Conservation (phyloP, 2,113 vertebrate species). For the Propithecus coquereli region DNA sequence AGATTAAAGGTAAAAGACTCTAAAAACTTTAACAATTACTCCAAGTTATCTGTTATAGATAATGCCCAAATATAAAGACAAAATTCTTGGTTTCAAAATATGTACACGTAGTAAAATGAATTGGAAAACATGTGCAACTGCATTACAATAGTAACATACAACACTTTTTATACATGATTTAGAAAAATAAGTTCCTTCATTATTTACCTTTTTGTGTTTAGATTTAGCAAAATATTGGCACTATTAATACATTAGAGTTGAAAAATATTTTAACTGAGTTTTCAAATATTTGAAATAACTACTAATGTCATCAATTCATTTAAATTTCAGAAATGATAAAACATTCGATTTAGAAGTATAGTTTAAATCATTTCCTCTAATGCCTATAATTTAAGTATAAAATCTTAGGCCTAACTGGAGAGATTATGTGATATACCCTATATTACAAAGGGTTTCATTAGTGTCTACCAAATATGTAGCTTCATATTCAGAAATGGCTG, state of each 20-base stretch:
- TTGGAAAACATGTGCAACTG: not conserved
- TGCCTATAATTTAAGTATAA: not conserved
- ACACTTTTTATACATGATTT: not conserved
- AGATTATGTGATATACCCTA: not conserved
- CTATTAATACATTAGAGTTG: not conserved
- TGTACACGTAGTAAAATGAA: not conserved
- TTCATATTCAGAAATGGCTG: not conserved
- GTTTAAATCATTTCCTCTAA: not conserved
- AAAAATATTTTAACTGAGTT: not conserved
- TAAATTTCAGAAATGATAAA: not conserved
- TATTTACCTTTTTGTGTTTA: not conserved
- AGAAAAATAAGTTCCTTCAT: not conserved
- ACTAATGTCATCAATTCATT: not conserved
- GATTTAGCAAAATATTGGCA: not conserved
- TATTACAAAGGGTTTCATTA: not conserved
- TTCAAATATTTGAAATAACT: not conserved
- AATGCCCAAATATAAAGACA: not conserved
- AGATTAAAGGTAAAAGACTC: not conserved
- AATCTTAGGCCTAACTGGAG: not conserved
- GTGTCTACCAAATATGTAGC: not conserved
- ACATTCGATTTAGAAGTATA: not conserved
- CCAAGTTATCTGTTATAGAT: not conserved
- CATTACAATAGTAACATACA: not conserved
- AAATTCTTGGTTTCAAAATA: not conserved
- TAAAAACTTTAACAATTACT: not conserved